Evolutionary conservation across 1,140 invertebrate species (phyloP), one percentile per base, ranked within the genome.

Genomic region (Cyrtorhinus lividipennis): DNA sequence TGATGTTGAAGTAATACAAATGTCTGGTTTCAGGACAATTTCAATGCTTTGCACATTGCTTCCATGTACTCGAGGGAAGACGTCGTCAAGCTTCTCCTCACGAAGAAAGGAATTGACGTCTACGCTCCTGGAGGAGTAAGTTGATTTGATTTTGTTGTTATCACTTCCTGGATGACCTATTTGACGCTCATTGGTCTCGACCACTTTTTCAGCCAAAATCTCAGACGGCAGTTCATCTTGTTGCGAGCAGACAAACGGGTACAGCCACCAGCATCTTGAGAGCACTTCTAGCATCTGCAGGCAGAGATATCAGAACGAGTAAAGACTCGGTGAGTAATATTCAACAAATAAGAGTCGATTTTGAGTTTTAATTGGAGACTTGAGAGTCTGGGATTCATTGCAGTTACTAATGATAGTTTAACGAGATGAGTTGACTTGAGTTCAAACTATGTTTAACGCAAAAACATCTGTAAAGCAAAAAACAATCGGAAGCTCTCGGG

Each of bases 31-130:
- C 78, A 96, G 93, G 94, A 98, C 76, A 92, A 92, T 73, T 90
- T 89, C 75, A 94, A 93, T 78, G 89, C 87, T 24, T 79, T 96
- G 24, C 92, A 96, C 75, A 87, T 94, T 73, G 90, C 93, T 18
- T 87, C 92, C 25, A 88, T 92, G 81, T 88, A 91, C 73, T 92
- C 90, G 22, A 82, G 92, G 69, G 94, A 98, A 75, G 95, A 98
- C 73, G 90, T 95, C 59, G 87, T 97, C 71, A 92, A 93, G 71
- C 76, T 94, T 25, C 79, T 98, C 8, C 76, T 98, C 53, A 83
- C 84, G 45, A 92, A 92, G 73, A 85, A 87, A 73, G 92, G 87
- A 15, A 86, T 95, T 1, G 93, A 98, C 77, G 83, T 92, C 24
- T 90, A 88, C 70, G 85, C 90, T 24, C 83, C 88, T 5, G 94